These are phyloP conservation scores for Dipodomys spectabilis DNA, from an alignment of 2,113 vertebrate species.

Conservation along the genomic window DNA sequence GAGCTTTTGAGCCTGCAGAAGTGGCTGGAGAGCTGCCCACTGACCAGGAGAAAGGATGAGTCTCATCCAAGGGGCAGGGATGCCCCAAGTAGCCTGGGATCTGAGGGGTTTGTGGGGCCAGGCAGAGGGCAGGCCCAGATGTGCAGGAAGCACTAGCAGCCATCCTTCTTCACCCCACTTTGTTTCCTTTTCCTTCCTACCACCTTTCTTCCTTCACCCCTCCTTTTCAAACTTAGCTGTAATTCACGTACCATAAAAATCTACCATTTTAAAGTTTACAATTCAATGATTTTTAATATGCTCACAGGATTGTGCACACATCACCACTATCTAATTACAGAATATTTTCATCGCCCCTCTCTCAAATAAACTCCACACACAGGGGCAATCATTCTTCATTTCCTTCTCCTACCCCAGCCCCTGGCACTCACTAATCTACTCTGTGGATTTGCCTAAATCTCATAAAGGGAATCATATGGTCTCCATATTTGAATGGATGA, in stretches of 20 bases:
- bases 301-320: neutral
- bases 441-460: neutral
- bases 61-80: neutral
- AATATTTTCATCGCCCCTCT: neutral
- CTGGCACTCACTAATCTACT: neutral
- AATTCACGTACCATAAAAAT: slow-evolving; percentile 63
- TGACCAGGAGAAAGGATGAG: neutral
- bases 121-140: neutral
- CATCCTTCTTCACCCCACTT: accelerated
- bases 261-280: neutral
- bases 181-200: too few species aligned
- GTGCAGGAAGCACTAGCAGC: neutral
- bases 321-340: neutral
- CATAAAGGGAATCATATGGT: neutral
- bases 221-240: slow-evolving; percentile 19
- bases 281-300: neutral
- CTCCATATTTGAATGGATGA: neutral
- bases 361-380: neutral
- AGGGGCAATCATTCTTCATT: neutral
- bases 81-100: neutral
- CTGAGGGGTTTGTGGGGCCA: neutral
- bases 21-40: neutral
- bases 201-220: neutral
- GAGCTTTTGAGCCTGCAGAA: slow-evolving; percentile 72
- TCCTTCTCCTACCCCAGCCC: neutral